These are phyloP conservation scores for Irena cyanogastra DNA, from an alignment of 2,113 vertebrate species.

Conservation along the genomic window DNA sequence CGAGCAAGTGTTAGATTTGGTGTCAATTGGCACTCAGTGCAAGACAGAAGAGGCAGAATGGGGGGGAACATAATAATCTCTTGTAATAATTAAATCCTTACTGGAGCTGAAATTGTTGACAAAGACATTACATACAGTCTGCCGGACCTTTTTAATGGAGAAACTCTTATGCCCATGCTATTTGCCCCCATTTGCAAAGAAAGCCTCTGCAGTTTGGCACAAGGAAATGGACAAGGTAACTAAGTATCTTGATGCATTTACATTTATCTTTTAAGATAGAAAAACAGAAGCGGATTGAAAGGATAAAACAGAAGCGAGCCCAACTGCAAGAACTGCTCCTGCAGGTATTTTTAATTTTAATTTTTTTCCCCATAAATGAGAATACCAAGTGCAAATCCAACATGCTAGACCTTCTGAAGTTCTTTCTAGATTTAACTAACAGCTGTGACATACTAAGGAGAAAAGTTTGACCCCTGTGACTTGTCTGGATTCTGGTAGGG, in stretches of 20 bases:
- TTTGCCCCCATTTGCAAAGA: background rate
- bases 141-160: background rate
- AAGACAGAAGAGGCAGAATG: background rate
- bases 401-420: background rate
- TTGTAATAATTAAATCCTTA: background rate
- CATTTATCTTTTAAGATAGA: constrained; percentile 74
- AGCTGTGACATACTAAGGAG: background rate
- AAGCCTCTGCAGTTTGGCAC: background rate
- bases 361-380: background rate
- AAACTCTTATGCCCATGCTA: background rate
- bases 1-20: background rate
- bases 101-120: background rate
- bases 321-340: constrained; percentile 84
- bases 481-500: background rate
- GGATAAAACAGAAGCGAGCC: constrained; percentile 84
- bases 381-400: background rate
- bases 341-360: constrained; percentile 71
- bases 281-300: constrained; percentile 84
- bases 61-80: background rate
- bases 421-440: background rate
- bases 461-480: background rate
- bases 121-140: background rate
- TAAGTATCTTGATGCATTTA: background rate
- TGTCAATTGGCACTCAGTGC: background rate
- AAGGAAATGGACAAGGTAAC: background rate